Evolutionary conservation across 2,113 vertebrate species (phyloP), one percentile per base, ranked within the genome.

Genomic region (Silurus meridionalis): DNA sequence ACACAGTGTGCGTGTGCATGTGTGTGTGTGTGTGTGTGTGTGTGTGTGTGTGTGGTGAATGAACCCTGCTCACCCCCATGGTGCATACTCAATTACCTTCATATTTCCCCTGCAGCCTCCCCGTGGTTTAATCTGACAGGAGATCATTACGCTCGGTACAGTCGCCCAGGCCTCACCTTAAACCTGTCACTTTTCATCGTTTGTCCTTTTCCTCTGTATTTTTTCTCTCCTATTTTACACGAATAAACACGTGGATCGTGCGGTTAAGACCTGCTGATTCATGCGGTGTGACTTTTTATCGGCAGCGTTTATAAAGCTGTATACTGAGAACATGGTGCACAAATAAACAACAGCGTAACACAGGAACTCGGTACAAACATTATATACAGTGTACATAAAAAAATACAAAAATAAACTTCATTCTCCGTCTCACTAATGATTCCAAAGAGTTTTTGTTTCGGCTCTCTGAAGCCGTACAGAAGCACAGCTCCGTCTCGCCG

Each of bases 331-430:
- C 52, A 83, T 48, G 25, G 87, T 74, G 86, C 82, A 67, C 75
- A 91, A 74, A 92, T 79, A 78, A 85, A 89, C 64, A 83, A 82
- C 75, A 90, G 25, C 23, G 67, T 61, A 88, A 46, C 58, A 89
- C 88, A 75, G 89, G 10, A 85, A 80, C 57, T 86, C 55, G 63
- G 85, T 67, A 77, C 91, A 89, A 89, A 90, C 87, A 37, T 87
- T 84, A 91, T 89, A 84, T 92, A 92, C 91, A 93, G 72, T 82
- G 87, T 85, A 28, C 80, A 86, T 75, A 71, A 71, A 15, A 85
- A 66, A 85, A 46, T 11, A 1, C 46, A 60, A 37, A 58, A 37
- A 60, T 80, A 74, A 53, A 75, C 72, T 75, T 77, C 50, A 53
- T 11, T 53, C 9, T 53, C 74, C 2, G 50, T n/a, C 74, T 77